Evolutionary conservation across 2,113 vertebrate species (phyloP), one percentile per base, ranked within the genome.

Genomic region (Ammodytes dubius): DNA sequence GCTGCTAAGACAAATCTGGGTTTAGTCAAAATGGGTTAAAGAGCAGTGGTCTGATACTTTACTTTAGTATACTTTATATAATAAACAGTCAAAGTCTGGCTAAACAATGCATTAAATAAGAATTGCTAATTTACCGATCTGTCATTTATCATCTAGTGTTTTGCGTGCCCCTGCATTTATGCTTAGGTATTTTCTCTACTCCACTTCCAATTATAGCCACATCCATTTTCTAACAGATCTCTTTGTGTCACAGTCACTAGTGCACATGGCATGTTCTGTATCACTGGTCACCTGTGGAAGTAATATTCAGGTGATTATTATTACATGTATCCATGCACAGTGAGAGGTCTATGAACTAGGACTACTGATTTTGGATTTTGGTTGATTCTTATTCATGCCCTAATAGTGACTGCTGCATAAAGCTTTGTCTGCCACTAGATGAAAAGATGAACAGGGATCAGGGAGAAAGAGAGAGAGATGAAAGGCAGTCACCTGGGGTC

Each of bases 401-500:
- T 91, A 87, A 88, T 79, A 91, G 92, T 75, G 79, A 91, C 85
- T 87, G 89, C 92, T 88, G 87, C 87, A 93, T 86, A 83, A 88
- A 85, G 84, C 89, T 88, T 78, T 89, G 86, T 86, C 90, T 91
- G 89, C 89, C 70, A 19, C 87, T 94, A 92, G 91, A 93, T 94
- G 91, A 93, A 95, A 92, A 94, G 86, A 91, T 90, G 92, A 92
- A 91, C 86, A 88, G 88, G 89, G 87, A 90, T 89, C 87, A 92
- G 53, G 74, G 76, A 85, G 70, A 88, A 68, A 87, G 75, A 87
- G 78, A 88, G 87, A 92, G 93, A 96, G 93, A 95, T 95, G 94
- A 95, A 95, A 95, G 93, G 89, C 92, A 95, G 92, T 96, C 98
- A 99, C 97, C 98, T 99, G 97, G 88, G 96, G 97, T 98, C 97